phyloP scores from a whole-genome alignment of 2,797 vertebrate genomes.

The Clarias laeviceps region DNA sequence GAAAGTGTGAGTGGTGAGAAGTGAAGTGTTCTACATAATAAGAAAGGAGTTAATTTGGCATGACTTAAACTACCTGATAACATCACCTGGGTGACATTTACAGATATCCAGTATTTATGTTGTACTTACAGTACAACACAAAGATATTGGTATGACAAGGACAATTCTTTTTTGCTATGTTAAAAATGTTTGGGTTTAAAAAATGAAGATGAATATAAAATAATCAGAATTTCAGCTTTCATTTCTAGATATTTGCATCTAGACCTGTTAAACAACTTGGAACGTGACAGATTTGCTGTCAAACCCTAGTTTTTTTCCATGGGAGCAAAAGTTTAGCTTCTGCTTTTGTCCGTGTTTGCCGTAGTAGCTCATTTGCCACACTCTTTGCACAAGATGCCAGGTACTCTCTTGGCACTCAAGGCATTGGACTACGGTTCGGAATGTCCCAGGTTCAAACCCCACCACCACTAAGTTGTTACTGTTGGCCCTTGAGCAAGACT shows the following conservation, averaged over 20 bases:
- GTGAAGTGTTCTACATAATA: no score
- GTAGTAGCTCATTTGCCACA: no score
- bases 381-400: no score
- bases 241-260: background rate
- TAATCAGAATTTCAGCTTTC: background rate
- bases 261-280: background rate
- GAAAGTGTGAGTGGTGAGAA: no score
- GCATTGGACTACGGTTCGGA: no score
- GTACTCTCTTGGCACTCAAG: no score
- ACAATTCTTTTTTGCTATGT: background rate
- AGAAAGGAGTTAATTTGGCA: no score
- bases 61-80: no score
- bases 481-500: no score
- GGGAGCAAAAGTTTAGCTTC: background rate
- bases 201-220: background rate
- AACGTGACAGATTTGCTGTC: background rate
- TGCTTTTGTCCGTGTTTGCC: no score
- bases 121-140: background rate
- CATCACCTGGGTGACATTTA: background rate
- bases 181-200: background rate
- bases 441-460: no score
- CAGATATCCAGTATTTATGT: background rate
- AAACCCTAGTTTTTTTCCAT: background rate
- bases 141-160: background rate
- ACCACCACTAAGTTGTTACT: no score